Evolutionary conservation across 2,113 vertebrate species (phyloP), one percentile per base, ranked within the genome.

Genomic region (Myxocyprinus asiaticus): DNA sequence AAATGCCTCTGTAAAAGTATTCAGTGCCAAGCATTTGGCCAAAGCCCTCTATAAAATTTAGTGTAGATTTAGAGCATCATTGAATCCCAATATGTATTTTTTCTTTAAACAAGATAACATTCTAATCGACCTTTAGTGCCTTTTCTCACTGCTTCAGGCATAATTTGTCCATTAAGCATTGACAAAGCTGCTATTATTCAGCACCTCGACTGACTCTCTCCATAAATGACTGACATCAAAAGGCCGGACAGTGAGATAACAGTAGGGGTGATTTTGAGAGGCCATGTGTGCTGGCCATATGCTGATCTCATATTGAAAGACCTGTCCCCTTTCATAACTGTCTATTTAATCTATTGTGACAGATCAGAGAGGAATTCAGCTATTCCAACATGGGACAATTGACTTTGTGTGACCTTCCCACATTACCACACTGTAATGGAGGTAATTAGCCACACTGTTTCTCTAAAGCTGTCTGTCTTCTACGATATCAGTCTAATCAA

Each of bases 161-260:
- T 33, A 74, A 33, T 47, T 47, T 65, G n/a, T 5, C 43, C 7
- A 58, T 58, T 48, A 66, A 63, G n/a, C n/a, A 47, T 55, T 10
- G 7, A 63, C 64, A 82, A 69, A 73, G 64, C 51, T 22, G 44
- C 42, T 33, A 59, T 55, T 70, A 67, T 79, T 76, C 53, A 63
- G 76, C 77, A 76, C 62, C 67, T 65, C 45, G 42, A 53, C 42
- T 15, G 61, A 72, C 93, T 33, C 22, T 33, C 22, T 33, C 22
- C 22, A 33, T n/a, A 33, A 33, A 33, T 3, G 59, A 90, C 93
- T 81, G 91, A 95, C 91, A 94, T 96, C 89, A 91, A 93, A 94
- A 83, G 90, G 92, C 85, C 44, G 11, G n/a, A n/a, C 56, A 33
- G 42, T 8, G 17, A 74, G 33, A 14, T 15, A 56, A 50, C 75